phyloP scores from a whole-genome alignment of 2,797 vertebrate genomes.

The Nyctibius grandis region DNA sequence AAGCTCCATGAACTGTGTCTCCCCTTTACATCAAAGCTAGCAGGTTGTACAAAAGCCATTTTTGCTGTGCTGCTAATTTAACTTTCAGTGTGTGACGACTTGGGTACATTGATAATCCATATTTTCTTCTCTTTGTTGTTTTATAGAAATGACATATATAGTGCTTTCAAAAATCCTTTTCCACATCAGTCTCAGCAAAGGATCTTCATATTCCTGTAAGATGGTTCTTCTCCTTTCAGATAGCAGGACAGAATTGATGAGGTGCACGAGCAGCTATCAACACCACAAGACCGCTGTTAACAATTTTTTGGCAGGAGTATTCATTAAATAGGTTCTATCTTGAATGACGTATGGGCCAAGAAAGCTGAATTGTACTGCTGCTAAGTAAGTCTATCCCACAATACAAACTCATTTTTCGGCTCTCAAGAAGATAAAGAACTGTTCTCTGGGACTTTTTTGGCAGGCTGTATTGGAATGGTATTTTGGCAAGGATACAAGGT shows the following conservation, averaged over 20 bases:
- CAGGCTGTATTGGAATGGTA: background rate
- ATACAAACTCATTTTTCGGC: background rate
- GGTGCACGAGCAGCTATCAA: background rate
- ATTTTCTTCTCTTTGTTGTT: background rate
- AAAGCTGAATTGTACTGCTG: background rate
- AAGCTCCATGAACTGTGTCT: background rate
- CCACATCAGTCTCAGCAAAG: background rate
- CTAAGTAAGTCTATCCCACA: background rate
- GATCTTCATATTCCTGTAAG: background rate
- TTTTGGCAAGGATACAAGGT: background rate
- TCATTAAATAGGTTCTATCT: constrained; percentile 5
- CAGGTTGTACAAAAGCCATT: background rate
- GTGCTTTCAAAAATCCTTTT: background rate
- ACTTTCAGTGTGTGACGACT: background rate
- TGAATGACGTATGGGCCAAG: background rate
- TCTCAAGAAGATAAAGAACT: background rate
- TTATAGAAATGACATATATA: background rate
- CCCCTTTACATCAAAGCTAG: background rate
- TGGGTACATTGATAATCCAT: background rate
- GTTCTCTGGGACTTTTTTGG: background rate
- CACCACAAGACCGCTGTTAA: constrained; percentile 13
- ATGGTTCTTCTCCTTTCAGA: background rate
- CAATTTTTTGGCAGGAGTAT: background rate
- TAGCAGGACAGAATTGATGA: constrained; percentile 15
- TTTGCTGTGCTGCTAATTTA: background rate